Evolutionary conservation across 2,113 vertebrate species (phyloP).

Genomic region (Nematolebias whitei): DNA sequence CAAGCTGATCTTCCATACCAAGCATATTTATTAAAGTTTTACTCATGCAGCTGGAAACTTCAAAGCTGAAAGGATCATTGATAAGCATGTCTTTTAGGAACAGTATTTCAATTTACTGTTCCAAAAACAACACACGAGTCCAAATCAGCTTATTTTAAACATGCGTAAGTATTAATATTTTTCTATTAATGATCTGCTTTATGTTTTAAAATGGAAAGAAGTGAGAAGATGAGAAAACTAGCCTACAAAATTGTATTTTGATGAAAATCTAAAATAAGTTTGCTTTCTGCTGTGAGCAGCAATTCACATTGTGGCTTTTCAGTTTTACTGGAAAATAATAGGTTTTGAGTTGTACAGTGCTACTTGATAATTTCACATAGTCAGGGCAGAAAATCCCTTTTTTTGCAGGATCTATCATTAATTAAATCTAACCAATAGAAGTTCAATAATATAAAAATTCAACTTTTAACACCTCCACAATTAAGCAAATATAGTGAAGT

Average conservation of each 20-base stretch:
- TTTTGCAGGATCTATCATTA: background rate
- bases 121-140: slow-evolving; percentile 32
- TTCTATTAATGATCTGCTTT: too few species aligned
- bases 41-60: slow-evolving; percentile 23
- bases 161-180: too few species aligned
- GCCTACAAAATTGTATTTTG: too few species aligned
- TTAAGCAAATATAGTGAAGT: background rate
- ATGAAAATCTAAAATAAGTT: too few species aligned
- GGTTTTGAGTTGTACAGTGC: too few species aligned
- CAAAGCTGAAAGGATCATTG: slow-evolving; percentile 34
- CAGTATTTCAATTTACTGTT: slow-evolving; percentile 37
- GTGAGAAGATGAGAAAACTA: too few species aligned
- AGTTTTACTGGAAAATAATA: slow-evolving; percentile 23
- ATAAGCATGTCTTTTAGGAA: slow-evolving; percentile 26
- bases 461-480: background rate
- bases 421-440: background rate
- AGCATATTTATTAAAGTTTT: slow-evolving; percentile 32
- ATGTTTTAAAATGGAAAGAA: too few species aligned
- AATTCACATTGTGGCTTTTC: too few species aligned
- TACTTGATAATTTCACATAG: slow-evolving; percentile 9
- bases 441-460: background rate
- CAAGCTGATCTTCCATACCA: too few species aligned
- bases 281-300: too few species aligned
- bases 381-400: slow-evolving; percentile 19
- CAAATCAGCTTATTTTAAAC: background rate